Evolutionary conservation across 2,113 vertebrate genomes (phyloP), one percentile per base, ranked within the genome.

Genomic region (Urocolius indicus): DNA sequence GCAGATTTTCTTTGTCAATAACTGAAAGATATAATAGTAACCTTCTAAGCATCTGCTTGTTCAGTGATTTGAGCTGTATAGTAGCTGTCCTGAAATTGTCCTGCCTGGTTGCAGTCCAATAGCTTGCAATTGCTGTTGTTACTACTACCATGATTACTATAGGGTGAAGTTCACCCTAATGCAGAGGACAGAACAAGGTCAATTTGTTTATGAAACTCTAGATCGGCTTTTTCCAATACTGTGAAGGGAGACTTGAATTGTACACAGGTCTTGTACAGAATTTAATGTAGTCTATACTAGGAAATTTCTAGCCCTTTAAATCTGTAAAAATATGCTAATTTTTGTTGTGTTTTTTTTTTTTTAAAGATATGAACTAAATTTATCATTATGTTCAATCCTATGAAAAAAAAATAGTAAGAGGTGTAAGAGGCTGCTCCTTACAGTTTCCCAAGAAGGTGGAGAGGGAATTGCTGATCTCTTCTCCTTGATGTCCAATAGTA

Each of bases 1-100:
- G 61, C 45, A 61, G 57, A 82, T 91, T 94, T 86, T 84, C 69
- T 66, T 82, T 91, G 84, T 93, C 94, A 93, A 32, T 82, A 94
- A 68, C 46, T 65, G 62, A 68, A 84, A 82, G 61, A 73, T 84
- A 84, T 84, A 94, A 82, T 79, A 85, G 36, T 29, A 89, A 76
- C 74, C 74, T 89, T 54, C 77, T 95, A 94, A 93, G 30, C 36
- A 82, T 36, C 62, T 93, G 59, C 78, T 91, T 78, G 62, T 54
- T 94, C 69, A 61, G 87, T 95, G 83, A 87, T 94, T 86, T 91
- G 48, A 96, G 66, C 80, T 87, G 36, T 66, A 46, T 8, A 65
- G 84, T 45, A 90, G 58, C 65, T 76, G n/a, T 69, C 20, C 62
- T 79, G 77, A 95, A 97, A 95, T 94, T 95, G 74, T 66, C 81